Conservation (phyloP, 2,113 vertebrate species). For the Halichoeres trimaculatus region DNA sequence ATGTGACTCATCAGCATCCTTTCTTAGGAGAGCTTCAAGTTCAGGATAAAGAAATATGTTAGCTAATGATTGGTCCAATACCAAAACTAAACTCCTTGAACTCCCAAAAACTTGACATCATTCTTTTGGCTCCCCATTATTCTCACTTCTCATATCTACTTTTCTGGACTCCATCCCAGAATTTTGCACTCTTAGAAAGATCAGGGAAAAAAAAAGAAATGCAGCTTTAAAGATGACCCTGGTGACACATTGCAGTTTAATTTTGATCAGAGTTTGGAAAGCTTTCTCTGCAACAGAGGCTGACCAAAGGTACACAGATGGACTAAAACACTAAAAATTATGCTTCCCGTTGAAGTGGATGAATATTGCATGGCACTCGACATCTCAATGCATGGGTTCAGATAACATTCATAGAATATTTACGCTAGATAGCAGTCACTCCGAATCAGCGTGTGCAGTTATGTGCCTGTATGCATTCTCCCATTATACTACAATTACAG, state of each 20-base stretch:
- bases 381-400: slow-evolving; percentile 19
- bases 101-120: too few species aligned
- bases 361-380: slow-evolving; percentile 26
- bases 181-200: too few species aligned
- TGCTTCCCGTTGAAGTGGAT: slow-evolving; percentile 32
- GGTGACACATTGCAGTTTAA: neutral
- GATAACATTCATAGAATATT: slow-evolving; percentile 42
- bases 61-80: too few species aligned
- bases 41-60: too few species aligned
- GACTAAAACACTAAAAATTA: slow-evolving; percentile 43
- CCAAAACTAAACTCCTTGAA: too few species aligned
- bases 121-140: too few species aligned
- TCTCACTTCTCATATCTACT: too few species aligned
- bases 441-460: slow-evolving; percentile 32
- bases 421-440: slow-evolving; percentile 36
- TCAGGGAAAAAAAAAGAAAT: neutral
- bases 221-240: neutral
- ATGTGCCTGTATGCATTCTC: slow-evolving; percentile 3
- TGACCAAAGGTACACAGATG: too few species aligned
- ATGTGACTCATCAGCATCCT: too few species aligned
- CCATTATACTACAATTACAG: slow-evolving; percentile 51
- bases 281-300: too few species aligned
- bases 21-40: too few species aligned
- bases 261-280: neutral
- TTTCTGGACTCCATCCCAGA: too few species aligned